These are phyloP conservation scores for Himantopus leucocephalus DNA, from an alignment of 2,113 vertebrate species.

Conservation along the genomic window DNA sequence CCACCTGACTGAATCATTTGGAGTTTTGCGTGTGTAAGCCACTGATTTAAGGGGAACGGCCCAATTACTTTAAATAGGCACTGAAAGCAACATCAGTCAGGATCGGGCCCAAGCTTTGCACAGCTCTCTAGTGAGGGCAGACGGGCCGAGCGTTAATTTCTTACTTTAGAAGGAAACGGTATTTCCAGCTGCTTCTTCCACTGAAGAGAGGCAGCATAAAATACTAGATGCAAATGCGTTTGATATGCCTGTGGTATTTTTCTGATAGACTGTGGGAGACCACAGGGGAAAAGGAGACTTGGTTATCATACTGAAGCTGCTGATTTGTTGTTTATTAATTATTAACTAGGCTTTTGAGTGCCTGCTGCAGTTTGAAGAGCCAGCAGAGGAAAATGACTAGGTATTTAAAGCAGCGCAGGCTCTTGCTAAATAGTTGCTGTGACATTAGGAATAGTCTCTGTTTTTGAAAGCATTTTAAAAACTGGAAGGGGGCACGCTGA, in stretches of 20 bases:
- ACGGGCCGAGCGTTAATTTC: background rate
- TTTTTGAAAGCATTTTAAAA: background rate
- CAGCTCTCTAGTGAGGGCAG: background rate
- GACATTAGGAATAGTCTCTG: background rate
- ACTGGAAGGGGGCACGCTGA: background rate
- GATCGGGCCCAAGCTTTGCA: background rate
- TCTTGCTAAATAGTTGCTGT: background rate
- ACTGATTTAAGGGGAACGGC: background rate
- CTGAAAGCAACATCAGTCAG: background rate
- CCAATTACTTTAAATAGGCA: slow-evolving; percentile 17
- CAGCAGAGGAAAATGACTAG: background rate
- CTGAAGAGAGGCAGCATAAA: background rate
- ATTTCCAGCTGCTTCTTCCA: background rate
- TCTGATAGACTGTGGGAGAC: background rate
- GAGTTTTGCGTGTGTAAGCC: slow-evolving; percentile 7
- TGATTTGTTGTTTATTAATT: slow-evolving; percentile 61
- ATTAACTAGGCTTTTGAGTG: slow-evolving; percentile 17
- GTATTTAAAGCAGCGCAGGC: background rate
- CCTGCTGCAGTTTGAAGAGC: background rate
- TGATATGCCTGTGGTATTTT: slow-evolving; percentile 1
- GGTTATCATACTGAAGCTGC: slow-evolving; percentile 29
- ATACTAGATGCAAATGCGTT: background rate
- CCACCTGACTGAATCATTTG: slow-evolving; percentile 2
- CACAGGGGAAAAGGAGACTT: slow-evolving; percentile 32
- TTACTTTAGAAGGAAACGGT: background rate